phyloP scores from a whole-genome alignment of 2,888 invertebrate genomes.

The Aphodius sticticus region DNA sequence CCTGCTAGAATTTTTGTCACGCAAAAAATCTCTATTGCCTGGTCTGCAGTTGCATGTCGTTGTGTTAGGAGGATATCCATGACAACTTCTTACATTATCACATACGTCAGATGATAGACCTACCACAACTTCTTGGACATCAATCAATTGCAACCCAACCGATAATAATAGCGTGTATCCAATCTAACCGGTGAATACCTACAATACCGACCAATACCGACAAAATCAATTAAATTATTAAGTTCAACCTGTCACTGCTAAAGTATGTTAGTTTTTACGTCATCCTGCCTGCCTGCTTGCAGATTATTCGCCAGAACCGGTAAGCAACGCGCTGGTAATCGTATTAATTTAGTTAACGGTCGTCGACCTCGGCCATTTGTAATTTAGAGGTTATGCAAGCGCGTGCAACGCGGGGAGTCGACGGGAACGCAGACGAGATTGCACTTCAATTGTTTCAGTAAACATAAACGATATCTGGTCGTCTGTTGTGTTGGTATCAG shows the following conservation, averaged over 20 bases:
- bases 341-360: conserved; percentile 9
- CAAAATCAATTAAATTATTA: neutral
- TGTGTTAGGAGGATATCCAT: no score
- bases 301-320: neutral
- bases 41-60: no score
- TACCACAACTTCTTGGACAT: neutral
- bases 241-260: neutral
- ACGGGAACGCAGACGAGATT: conserved; percentile 6
- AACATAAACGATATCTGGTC: neutral
- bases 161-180: neutral
- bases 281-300: neutral
- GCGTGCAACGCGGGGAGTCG: neutral
- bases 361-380: neutral
- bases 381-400: conserved; percentile 15
- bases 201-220: neutral
- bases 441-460: neutral
- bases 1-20: no score
- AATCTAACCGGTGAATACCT: neutral
- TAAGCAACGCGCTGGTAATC: neutral
- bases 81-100: no score
- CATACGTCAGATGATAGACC: neutral
- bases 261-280: neutral
- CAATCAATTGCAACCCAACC: neutral
- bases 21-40: no score
- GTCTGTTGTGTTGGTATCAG: neutral